These are phyloP conservation scores for Tupaia tana DNA, from an alignment of 2,113 vertebrate species.

Conservation along the genomic window DNA sequence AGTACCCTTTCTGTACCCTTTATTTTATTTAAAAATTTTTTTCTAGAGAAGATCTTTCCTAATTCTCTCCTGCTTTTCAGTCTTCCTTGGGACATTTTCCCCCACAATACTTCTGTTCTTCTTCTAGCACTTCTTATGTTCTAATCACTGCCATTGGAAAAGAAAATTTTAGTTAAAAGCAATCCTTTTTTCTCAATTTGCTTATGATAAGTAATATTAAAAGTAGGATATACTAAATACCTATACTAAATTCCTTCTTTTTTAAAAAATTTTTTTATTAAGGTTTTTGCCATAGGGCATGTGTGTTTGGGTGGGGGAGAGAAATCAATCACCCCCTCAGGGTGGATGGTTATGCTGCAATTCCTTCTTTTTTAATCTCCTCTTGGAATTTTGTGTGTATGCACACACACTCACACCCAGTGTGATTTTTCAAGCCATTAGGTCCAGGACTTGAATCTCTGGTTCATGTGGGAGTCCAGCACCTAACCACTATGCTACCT, in stretches of 20 bases:
- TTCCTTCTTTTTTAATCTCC: too few relatives aligned
- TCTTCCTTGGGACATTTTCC: neutral
- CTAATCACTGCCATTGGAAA: neutral
- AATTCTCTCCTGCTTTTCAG: neutral
- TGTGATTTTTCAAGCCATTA: too few relatives aligned
- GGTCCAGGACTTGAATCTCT: too few relatives aligned
- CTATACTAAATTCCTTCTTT: neutral
- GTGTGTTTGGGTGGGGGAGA: too few relatives aligned
- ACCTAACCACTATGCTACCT: too few relatives aligned
- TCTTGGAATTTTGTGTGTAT: too few relatives aligned
- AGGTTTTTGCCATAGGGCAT: too few relatives aligned
- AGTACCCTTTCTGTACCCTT: neutral
- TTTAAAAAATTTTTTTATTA: neutral
- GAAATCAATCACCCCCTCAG: too few relatives aligned
- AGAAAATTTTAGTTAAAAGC: conserved; percentile 8
- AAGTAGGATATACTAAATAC: neutral
- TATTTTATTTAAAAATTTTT: neutral
- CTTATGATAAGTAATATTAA: conserved; percentile 1
- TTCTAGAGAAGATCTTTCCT: neutral
- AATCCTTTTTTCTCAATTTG: neutral
- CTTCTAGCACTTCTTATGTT: neutral
- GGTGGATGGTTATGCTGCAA: too few relatives aligned
- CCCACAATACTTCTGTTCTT: neutral
- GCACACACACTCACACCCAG: too few relatives aligned
- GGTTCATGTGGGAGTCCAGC: too few relatives aligned